These are phyloP conservation scores for Tetrapedia diversipes DNA, from an alignment of 2,888 invertebrate species.

Conservation along the genomic window DNA sequence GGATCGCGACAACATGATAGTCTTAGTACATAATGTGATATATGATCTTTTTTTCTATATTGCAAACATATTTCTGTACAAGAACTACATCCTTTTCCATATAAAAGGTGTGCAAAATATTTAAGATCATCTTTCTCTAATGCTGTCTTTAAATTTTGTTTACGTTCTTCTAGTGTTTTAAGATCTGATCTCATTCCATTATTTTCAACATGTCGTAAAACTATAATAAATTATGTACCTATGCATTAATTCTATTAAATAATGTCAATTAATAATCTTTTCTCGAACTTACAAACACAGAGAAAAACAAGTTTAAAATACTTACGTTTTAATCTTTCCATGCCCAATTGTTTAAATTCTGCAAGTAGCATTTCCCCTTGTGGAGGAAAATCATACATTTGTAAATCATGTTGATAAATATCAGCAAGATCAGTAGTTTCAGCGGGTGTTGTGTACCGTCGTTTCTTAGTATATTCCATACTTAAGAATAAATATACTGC, in stretches of 20 bases:
- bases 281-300: too few relatives aligned
- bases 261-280: neutral
- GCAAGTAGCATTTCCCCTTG: conserved; percentile 88
- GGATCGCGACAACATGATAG: conserved; percentile 95
- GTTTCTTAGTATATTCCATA: conserved; percentile 62
- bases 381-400: conserved; percentile 92
- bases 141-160: conserved; percentile 86
- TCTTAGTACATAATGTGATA: conserved; percentile 96
- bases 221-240: conserved; percentile 33
- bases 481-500: neutral
- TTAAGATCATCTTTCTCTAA: conserved; percentile 88
- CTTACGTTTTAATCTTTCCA: conserved; percentile 85
- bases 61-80: conserved; percentile 86
- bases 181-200: conserved; percentile 85
- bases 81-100: conserved; percentile 84
- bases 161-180: conserved; percentile 87
- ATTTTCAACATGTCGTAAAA: conserved; percentile 54
- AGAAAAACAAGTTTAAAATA: too few relatives aligned
- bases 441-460: conserved; percentile 40
- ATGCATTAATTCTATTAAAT: neutral
- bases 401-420: conserved; percentile 89
- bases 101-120: conserved; percentile 86
- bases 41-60: conserved; percentile 90
- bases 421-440: conserved; percentile 80
- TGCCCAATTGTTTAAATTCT: conserved; percentile 94